These are phyloP conservation scores for Macroramphosus scolopax DNA, from an alignment of 2,797 vertebrate species.

Conservation along the genomic window DNA sequence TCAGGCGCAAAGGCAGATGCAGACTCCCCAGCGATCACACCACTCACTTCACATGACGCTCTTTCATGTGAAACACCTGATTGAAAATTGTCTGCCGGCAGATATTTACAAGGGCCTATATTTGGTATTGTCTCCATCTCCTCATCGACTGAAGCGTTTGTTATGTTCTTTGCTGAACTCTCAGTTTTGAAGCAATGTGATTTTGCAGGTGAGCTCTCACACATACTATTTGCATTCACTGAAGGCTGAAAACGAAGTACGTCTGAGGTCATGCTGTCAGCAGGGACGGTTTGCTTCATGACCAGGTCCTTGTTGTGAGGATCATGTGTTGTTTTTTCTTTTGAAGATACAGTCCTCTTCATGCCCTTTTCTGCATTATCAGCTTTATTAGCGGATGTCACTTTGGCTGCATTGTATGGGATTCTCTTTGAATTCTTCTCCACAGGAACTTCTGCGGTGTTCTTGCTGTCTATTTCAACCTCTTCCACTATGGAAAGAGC, in stretches of 20 bases:
- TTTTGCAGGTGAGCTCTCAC: constrained; percentile 26
- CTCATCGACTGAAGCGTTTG: constrained; percentile 17
- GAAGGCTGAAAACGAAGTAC: constrained; percentile 10
- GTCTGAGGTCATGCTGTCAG: constrained; percentile 16
- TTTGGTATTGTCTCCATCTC: constrained; percentile 19
- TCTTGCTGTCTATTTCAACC: constrained; percentile 7
- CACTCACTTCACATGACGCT: constrained; percentile 31
- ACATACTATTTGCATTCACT: constrained; percentile 5
- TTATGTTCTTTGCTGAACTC: constrained; percentile 16
- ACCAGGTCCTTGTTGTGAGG: constrained; percentile 7
- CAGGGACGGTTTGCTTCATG: constrained; percentile 7
- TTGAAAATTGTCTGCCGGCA: constrained; percentile 26
- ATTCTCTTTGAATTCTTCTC: constrained; percentile 5
- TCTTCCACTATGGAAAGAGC: constrained; percentile 42
- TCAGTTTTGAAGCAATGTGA: constrained; percentile 9
- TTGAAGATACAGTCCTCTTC: constrained; percentile 3
- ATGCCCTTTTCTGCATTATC: constrained; percentile 11
- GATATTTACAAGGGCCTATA: constrained; percentile 6
- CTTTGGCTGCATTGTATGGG: constrained; percentile 2
- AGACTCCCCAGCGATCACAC: constrained; percentile 46
- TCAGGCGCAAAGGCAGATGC: constrained; percentile 28
- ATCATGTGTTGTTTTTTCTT: constrained; percentile 18
- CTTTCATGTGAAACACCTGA: constrained; percentile 44
- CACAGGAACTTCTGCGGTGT: background rate
- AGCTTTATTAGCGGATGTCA: constrained; percentile 6